phyloP scores from a whole-genome alignment of 2,113 vertebrate genomes.

The Castor canadensis region DNA sequence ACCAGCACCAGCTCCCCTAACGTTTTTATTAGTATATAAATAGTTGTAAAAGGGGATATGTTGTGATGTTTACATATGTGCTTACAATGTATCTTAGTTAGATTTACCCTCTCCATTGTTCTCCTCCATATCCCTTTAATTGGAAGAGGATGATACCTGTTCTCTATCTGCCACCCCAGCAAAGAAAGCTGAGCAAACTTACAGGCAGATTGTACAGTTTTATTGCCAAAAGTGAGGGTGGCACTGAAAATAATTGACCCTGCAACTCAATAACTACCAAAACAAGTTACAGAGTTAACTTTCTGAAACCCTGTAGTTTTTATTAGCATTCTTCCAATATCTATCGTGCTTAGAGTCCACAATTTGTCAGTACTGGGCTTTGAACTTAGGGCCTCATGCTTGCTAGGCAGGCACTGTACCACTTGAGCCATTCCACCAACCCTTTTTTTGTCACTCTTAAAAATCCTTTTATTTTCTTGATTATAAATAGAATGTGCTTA shows the following conservation, averaged over 20 bases:
- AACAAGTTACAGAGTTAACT: neutral
- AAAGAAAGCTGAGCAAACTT: neutral
- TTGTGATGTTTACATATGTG: too few species aligned
- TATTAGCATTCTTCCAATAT: neutral
- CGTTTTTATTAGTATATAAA: too few species aligned
- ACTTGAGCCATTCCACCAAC: too few species aligned
- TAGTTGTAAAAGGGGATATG: too few species aligned
- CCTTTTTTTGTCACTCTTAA: neutral
- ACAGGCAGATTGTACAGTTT: neutral
- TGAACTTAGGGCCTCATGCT: too few species aligned
- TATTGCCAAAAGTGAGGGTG: neutral
- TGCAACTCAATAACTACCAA: neutral
- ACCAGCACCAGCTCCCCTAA: too few species aligned
- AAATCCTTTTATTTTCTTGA: neutral
- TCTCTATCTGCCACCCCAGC: neutral
- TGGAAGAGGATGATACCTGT: neutral
- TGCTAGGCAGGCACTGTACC: too few species aligned
- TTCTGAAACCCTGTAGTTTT: neutral
- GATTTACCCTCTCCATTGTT: too few species aligned
- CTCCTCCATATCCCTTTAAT: neutral
- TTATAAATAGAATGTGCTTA: neutral
- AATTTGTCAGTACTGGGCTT: neutral
- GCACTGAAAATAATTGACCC: neutral
- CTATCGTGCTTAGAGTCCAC: neutral
- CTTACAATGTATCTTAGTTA: too few species aligned